A percentile compares a stretch with the other conserved stretches of the same genome.
These are phyloP conservation scores for Diorhabda elongata DNA, from an alignment of 1,140 invertebrate species.

Conservation along the genomic window DNA sequence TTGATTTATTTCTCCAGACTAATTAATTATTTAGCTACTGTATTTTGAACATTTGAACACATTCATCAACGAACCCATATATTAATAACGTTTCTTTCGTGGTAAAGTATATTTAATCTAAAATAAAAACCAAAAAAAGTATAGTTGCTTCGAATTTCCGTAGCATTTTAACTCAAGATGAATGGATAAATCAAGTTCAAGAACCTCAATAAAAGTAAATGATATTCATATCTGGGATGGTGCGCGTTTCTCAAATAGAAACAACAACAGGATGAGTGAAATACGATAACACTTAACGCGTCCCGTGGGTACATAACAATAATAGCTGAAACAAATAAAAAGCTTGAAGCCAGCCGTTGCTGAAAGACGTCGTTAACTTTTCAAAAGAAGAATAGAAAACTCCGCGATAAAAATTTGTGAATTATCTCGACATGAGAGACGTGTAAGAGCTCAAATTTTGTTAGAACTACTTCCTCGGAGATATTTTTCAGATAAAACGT, in stretches of 20 bases:
- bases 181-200: background rate
- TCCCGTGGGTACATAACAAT: conserved; percentile 4
- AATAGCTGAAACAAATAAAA: conserved; percentile 7
- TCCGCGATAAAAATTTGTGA: background rate
- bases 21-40: too few relatives aligned
- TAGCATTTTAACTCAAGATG: too few relatives aligned
- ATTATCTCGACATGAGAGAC: background rate
- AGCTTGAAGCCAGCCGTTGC: background rate
- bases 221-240: background rate
- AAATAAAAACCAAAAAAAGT: too few relatives aligned
- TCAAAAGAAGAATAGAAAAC: conserved; percentile 5
- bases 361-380: conserved; percentile 8
- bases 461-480: background rate
- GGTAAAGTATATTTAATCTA: too few relatives aligned
- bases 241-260: background rate
- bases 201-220: background rate
- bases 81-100: too few relatives aligned
- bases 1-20: too few relatives aligned
- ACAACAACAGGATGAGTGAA: conserved; percentile 12
- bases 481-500: too few relatives aligned
- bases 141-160: too few relatives aligned
- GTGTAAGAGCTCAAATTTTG: background rate
- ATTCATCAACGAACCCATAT: too few relatives aligned
- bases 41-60: too few relatives aligned
- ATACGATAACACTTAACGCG: conserved; percentile 8